These are phyloP conservation scores for Falcunculus frontatus DNA, from an alignment of 2,113 vertebrate genomes.

Conservation along the genomic window DNA sequence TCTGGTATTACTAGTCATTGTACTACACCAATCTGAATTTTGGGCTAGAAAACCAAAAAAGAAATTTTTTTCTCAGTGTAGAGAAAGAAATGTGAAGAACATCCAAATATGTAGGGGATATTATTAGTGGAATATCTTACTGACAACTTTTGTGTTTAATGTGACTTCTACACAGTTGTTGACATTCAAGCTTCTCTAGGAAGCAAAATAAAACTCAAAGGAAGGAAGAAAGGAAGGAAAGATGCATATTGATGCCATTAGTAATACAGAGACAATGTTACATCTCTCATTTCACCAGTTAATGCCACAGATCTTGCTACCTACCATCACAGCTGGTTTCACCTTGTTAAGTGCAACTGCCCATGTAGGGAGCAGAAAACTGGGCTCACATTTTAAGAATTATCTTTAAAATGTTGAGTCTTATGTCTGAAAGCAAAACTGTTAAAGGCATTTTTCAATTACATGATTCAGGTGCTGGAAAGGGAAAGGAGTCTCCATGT, in stretches of 20 bases:
- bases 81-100: neutral
- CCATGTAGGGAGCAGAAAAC: neutral
- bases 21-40: neutral
- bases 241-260: neutral
- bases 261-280: neutral
- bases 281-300: neutral
- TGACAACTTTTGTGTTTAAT: neutral
- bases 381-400: neutral
- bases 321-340: accelerated
- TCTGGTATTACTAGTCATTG: neutral
- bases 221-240: neutral
- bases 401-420: neutral
- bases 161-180: neutral
- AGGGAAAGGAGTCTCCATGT: neutral
- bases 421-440: neutral
- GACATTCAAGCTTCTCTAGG: neutral
- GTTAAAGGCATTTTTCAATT: neutral
- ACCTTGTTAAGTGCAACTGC: neutral
- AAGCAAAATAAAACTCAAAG: neutral
- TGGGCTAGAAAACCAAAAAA: neutral
- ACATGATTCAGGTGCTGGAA: neutral
- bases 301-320: neutral
- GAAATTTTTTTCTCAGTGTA: neutral
- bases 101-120: neutral
- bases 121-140: neutral